Base-by-base conservation (phyloP, 2,888 invertebrate species). In the Aelia acuminata region DNA sequence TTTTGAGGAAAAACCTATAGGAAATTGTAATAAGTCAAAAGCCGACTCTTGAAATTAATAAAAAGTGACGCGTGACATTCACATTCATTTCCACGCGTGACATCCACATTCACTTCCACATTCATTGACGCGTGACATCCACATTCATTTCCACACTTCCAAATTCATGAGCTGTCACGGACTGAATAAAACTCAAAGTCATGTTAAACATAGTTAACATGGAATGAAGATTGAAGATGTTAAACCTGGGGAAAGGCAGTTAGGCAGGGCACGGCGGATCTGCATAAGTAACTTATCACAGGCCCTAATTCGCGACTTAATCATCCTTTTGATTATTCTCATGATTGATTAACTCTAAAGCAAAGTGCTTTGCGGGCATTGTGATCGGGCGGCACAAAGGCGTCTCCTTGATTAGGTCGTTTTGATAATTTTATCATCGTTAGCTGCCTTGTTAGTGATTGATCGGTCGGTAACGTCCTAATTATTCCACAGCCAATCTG, bases 221-320 rank as follows among this genome's bases (percentile, higher is more conserved):
- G 26, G 7, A 35, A 70, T 3, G 57, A 26, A 35, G 63, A 31
- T 13, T 35, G 18, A 70, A 70, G 35, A 35, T 35, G 57, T 26
- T 57, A 26, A 57, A 26, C 26, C 31, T 35, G 63, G 7, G n/a
- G 63, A 70, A 3, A 70, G 35, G 39, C 15, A 39, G 80, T 22
- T 80, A 80, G 43, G 5, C 3, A 80, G 22, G n/a, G n/a, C 43
- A 80, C 43, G 43, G 39, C 22, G 43, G 80, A 80, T 80, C 11
- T 80, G 80, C 80, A 43, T 80, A 75, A 75, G 75, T 22, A 47
- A 80, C 80, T 80, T 80, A 80, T 80, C 80, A 47, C n/a, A 47
- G 80, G n/a, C 39, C 80, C 80, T 35, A 43, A 43, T 22, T 80
- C 43, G 13, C n/a, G n/a, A n/a, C 80, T 47, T 80, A 80, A 80